Base-by-base conservation (phyloP, 2,888 invertebrate genomes). In the Ceriagrion tenellum region DNA sequence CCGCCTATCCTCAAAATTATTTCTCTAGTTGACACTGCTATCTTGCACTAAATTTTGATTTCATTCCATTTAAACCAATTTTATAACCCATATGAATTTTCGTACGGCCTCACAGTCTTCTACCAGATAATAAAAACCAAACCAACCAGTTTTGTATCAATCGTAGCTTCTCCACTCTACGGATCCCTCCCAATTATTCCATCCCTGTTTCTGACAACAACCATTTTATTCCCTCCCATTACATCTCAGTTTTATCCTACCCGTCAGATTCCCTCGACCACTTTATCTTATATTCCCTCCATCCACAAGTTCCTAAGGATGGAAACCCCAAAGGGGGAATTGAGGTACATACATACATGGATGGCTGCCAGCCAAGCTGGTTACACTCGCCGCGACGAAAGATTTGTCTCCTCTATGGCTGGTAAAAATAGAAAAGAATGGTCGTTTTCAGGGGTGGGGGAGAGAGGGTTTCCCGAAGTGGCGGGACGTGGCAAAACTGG, bases 371-470 rank as follows among this genome's bases (percentile, higher is more conserved):
- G 93, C 93, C 93, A 93, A 93, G 93, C 93, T 93, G 93, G 93
- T 93, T 93, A 93, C 93, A 93, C 63, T 93, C 47, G 93, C 93
- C 74, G 93, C 93, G 93, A 69, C 93, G 93, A 93, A 93, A 93
- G 93, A 93, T 93, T 93, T 93, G 93, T 93, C 93, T 93, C 93
- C 93, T 74, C 93, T n/a, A 69, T 93, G 93, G 69, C 63, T 63
- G 93, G 74, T 93, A 93, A 93, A 93, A 93, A 93, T 93, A 93
- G 93, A 93, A 93, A 93, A 93, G 93, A 93, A 93, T 93, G 93
- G 91, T 55, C 63, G 91, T 59, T 40, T 59, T 55, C 40, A 63
- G 93, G 69, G 69, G 90, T 30, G n/a, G 35, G 90, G 90, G 81
- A 35, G 12, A 16, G 81, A 81, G 81, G 26, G 35, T 35, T 81